These are phyloP conservation scores for Dendrocopos noguchii DNA, from an alignment of 2,113 vertebrate genomes.

Conservation along the genomic window DNA sequence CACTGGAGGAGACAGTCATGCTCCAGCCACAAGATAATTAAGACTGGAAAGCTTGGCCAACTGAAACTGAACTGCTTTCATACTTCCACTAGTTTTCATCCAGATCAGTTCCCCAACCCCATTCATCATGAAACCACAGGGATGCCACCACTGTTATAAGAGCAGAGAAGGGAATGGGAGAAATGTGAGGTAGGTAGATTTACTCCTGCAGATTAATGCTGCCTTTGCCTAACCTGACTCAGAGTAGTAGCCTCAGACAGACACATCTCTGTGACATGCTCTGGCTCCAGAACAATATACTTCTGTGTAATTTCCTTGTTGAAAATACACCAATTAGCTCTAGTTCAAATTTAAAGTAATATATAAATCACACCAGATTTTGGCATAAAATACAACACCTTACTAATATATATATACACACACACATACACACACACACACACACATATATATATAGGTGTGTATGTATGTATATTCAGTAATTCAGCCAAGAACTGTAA, in stretches of 20 bases:
- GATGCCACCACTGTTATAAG: background rate
- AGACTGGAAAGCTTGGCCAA: background rate
- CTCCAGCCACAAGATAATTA: background rate
- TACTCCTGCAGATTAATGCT: background rate
- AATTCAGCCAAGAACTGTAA: constrained; percentile 46
- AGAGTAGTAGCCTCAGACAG: background rate
- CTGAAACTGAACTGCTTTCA: background rate
- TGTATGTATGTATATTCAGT: background rate
- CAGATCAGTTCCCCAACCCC: background rate
- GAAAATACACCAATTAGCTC: background rate
- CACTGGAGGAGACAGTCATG: background rate
- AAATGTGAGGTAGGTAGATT: background rate
- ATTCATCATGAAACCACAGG: background rate
- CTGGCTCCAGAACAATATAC: background rate
- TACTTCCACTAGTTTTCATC: background rate
- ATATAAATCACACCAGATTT: constrained; percentile 39
- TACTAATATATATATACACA: background rate
- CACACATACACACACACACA: no score
- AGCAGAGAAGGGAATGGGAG: background rate
- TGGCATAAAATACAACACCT: constrained; percentile 42
- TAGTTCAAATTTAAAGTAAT: constrained; percentile 1
- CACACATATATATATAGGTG: no score
- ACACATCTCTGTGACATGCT: background rate
- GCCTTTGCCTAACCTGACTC: background rate
- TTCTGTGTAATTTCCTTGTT: background rate